Evolutionary conservation across 1,140 invertebrate species (phyloP), one percentile per base, ranked within the genome.

Genomic region (Phortica variegata): DNA sequence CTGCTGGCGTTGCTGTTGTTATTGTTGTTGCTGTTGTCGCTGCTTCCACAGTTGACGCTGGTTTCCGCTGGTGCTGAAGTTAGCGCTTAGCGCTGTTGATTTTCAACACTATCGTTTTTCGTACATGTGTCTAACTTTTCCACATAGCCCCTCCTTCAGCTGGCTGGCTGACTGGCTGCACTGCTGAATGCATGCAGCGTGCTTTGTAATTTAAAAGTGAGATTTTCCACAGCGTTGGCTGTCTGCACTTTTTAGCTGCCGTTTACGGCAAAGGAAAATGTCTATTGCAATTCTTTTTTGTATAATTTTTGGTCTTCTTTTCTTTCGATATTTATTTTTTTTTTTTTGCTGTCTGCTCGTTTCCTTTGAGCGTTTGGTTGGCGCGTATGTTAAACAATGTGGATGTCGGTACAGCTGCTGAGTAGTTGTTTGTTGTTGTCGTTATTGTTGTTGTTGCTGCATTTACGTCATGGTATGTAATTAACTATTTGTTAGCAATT

Each of bases 31-130:
- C 47, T 29, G 56, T 36, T 36, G 33, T 36, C 16, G 33, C 13
- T 36, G 38, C 38, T 12, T 10, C 19, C 6, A 18, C 16, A 18
- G 5, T 7, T 6, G 17, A 18, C 33, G 33, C n/a, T n/a, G n/a
- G n/a, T n/a, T n/a, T n/a, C 16, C 49, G 49, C 44, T 50, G 49
- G 65, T 68, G 65, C 58, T 65, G 65, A 69, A 69, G 65, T 65
- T 72, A 65, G 68, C 68, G 68, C 68, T 72, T 72, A 61, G 53
- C 49, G 50, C 63, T 72, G 63, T 72, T 71, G 68, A 68, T 65
- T 72, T 72, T 72, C 68, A 61, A 65, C 68, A 72, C 68, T 68
- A 58, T 61, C 59, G 70, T 70, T 69, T 71, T 70, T 60, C 69
- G 60, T 61, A 52, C 63, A 60, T 54, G 60, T 68, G 63, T 37